phyloP scores from a whole-genome alignment of 2,113 vertebrate genomes.

The Ornithorhynchus anatinus region DNA sequence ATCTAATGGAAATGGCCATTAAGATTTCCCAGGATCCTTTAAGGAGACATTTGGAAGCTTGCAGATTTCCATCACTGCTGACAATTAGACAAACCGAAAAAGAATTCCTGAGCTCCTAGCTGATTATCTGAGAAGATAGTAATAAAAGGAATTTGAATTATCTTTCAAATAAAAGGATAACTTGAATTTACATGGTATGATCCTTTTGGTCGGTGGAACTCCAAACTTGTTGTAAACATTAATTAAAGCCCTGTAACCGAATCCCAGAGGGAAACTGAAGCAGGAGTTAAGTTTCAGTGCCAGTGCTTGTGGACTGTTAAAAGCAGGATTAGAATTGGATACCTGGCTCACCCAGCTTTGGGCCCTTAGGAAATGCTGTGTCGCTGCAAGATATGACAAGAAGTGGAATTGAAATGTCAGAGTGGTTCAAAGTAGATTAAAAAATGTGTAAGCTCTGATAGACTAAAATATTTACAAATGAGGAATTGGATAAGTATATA shows the following conservation, averaged over 20 bases:
- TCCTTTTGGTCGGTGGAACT: slow-evolving; percentile 24
- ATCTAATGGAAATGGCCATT: background rate
- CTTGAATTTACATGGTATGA: slow-evolving; percentile 6
- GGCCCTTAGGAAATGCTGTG: too few relatives aligned
- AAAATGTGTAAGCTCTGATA: slow-evolving; percentile 47
- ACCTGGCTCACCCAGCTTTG: too few relatives aligned
- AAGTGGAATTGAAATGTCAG: slow-evolving; percentile 41
- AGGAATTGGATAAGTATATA: slow-evolving; percentile 67
- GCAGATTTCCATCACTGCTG: background rate
- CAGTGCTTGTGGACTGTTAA: slow-evolving; percentile 15
- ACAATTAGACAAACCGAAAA: too few relatives aligned
- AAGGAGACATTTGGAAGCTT: background rate
- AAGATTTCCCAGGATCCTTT: background rate
- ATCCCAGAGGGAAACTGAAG: slow-evolving; percentile 30
- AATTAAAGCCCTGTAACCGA: slow-evolving; percentile 29
- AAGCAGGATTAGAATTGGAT: slow-evolving; percentile 27
- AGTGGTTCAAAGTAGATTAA: slow-evolving; percentile 41
- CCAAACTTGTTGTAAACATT: slow-evolving; percentile 27
- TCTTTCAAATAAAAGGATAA: slow-evolving; percentile 9
- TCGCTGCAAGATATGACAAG: too few relatives aligned
- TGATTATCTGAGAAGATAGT: too few relatives aligned
- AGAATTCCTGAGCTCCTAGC: too few relatives aligned
- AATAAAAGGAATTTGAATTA: too few relatives aligned
- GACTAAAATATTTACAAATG: slow-evolving; percentile 67
- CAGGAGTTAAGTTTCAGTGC: slow-evolving; percentile 21